These are phyloP conservation scores for Calliphora vicina DNA, from an alignment of 1,140 invertebrate species.

Conservation along the genomic window DNA sequence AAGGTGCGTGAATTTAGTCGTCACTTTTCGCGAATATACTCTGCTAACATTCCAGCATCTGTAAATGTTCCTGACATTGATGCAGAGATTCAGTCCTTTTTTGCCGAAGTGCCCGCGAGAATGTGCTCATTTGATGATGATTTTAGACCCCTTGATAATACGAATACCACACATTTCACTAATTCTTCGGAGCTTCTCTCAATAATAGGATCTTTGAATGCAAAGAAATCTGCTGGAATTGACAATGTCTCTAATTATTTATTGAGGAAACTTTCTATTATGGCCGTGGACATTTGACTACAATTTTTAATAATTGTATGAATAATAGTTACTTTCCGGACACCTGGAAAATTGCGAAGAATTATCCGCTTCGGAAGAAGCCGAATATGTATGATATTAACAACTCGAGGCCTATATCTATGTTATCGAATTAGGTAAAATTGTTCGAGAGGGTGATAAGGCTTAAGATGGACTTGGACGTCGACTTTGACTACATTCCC, in stretches of 20 bases:
- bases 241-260: neutral
- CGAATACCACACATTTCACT: neutral
- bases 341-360: neutral
- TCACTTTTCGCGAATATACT: neutral
- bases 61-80: neutral
- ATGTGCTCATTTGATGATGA: neutral
- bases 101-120: too few relatives aligned
- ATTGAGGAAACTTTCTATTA: neutral
- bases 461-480: neutral
- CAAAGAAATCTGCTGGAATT: neutral
- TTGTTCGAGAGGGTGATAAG: neutral
- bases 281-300: neutral
- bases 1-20: neutral
- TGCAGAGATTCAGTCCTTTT: neutral
- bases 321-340: neutral
- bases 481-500: neutral
- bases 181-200: neutral
- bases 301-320: neutral
- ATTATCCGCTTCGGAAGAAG: neutral
- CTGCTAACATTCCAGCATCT: neutral
- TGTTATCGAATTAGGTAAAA: neutral
- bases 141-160: neutral
- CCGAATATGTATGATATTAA: neutral
- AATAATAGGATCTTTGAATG: neutral
- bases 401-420: neutral